Evolutionary conservation across 2,113 vertebrate species (phyloP).

Genomic region (Recurvirostra avosetta): DNA sequence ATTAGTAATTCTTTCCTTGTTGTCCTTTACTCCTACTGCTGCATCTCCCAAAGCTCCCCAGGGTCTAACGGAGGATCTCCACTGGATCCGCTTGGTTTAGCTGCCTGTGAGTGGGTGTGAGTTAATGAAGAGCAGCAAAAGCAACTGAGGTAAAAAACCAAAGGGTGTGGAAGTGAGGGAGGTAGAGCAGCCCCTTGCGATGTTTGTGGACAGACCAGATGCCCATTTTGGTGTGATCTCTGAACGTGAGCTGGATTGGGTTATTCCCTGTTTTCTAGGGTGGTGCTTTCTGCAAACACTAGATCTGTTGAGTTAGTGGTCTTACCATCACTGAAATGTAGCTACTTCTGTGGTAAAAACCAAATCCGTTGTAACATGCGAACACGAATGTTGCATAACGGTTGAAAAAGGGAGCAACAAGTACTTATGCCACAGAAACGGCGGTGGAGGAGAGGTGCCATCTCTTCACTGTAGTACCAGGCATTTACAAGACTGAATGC

Average conservation of each 20-base stretch:
- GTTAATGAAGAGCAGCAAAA: constrained; percentile 22
- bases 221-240: neutral
- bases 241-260: neutral
- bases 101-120: constrained; percentile 19
- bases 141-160: neutral
- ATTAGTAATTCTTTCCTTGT: neutral
- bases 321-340: neutral
- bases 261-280: neutral
- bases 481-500: neutral
- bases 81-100: neutral
- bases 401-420: neutral
- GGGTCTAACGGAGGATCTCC: constrained; percentile 12
- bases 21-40: neutral
- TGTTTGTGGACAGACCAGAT: neutral
- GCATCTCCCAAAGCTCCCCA: neutral
- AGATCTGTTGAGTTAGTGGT: neutral
- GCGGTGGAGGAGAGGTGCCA: neutral
- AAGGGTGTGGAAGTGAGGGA: neutral
- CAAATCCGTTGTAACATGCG: neutral
- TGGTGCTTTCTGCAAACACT: neutral
- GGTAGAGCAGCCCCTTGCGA: neutral
- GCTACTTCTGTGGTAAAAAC: neutral
- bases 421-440: neutral
- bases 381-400: neutral
- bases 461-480: neutral